Evolutionary conservation across 1,140 invertebrate genomes (phyloP).

Genomic region (Drosophila seguyi): DNA sequence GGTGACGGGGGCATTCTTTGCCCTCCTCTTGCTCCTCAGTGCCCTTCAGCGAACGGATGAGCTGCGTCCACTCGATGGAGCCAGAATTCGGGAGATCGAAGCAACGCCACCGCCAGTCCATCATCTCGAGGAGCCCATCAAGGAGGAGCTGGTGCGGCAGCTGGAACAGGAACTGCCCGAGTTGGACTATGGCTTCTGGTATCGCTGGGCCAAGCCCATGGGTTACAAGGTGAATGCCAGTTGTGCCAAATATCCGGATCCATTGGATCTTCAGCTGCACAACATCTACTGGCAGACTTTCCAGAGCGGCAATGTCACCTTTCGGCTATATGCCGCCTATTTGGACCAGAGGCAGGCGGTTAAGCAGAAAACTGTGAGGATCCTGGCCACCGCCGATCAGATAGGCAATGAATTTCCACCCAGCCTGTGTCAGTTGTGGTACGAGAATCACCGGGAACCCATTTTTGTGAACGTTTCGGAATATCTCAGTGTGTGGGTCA

Average conservation of each 20-base stretch:
- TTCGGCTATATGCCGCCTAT: conserved; percentile 95
- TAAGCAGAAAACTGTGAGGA: conserved; percentile 88
- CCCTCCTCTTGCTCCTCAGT: conserved; percentile 43
- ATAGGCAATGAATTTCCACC: conserved; percentile 89
- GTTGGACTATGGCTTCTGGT: conserved; percentile 66
- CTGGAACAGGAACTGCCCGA: conserved; percentile 66
- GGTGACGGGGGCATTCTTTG: conserved; percentile 26
- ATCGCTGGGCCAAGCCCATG: conserved; percentile 42
- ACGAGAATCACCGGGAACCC: conserved; percentile 90
- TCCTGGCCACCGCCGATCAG: conserved; percentile 94
- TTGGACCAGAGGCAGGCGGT: conserved; percentile 91
- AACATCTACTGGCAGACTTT: conserved; percentile 91
- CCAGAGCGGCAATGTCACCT: conserved; percentile 91
- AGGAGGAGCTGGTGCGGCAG: conserved; percentile 48
- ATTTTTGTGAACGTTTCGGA: conserved; percentile 91
- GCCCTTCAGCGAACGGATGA: conserved; percentile 24
- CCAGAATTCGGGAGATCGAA: background rate
- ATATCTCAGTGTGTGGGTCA: conserved; percentile 96
- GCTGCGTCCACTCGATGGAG: background rate
- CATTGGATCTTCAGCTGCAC: conserved; percentile 62
- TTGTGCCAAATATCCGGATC: conserved; percentile 63
- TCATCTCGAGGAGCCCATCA: conserved; percentile 38
- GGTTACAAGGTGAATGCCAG: conserved; percentile 19
- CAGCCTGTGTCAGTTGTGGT: conserved; percentile 95
- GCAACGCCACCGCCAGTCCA: conserved; percentile 14